These are phyloP conservation scores for Magallana gigas DNA, from an alignment of 1,140 invertebrate genomes.

Conservation along the genomic window DNA sequence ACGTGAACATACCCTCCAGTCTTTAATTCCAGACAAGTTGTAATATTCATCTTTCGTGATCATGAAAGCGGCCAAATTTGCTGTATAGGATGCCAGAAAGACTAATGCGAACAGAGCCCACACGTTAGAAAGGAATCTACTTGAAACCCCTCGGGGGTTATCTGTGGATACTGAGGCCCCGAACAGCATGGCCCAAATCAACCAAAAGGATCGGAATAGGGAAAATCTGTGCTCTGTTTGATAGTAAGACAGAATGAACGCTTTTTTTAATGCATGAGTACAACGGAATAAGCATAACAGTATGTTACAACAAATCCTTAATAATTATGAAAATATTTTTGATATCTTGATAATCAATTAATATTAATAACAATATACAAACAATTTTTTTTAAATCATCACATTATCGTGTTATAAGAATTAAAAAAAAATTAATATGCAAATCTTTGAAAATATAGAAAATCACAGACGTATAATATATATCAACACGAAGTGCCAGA, in stretches of 20 bases:
- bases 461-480: not conserved
- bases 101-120: constrained; percentile 96
- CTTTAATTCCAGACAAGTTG: constrained; percentile 95
- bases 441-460: not conserved
- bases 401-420: too few species aligned
- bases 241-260: not conserved
- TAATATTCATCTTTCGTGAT: constrained; percentile 98
- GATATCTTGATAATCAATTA: too few species aligned
- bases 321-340: too few species aligned
- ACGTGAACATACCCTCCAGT: constrained; percentile 83
- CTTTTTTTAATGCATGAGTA: not conserved
- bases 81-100: constrained; percentile 81
- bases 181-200: constrained; percentile 99
- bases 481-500: not conserved
- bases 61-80: constrained; percentile 95
- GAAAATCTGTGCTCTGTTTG: constrained; percentile 89
- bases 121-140: constrained; percentile 96
- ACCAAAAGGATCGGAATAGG: constrained; percentile 97
- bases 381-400: too few species aligned
- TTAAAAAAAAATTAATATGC: too few species aligned
- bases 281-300: too few species aligned
- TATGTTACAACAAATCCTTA: too few species aligned
- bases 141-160: constrained; percentile 94
- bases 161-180: constrained; percentile 97
- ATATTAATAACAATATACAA: too few species aligned